phyloP scores from a whole-genome alignment of 2,113 vertebrate genomes.

The Rhadina sibilatrix region DNA sequence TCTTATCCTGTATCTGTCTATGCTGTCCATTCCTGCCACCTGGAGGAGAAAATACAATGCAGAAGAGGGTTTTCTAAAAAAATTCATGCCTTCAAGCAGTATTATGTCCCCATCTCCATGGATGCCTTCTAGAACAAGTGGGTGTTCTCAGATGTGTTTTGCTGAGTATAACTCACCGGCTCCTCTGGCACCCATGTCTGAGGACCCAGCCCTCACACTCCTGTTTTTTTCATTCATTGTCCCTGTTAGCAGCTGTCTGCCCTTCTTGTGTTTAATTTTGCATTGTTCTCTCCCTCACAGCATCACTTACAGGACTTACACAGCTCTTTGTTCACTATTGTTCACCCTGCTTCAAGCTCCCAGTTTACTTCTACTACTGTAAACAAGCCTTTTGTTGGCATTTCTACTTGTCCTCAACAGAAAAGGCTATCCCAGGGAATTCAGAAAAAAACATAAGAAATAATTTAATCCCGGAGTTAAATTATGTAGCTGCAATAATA shows the following conservation, averaged over 20 bases:
- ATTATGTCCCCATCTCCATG: neutral
- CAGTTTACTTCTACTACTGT: neutral
- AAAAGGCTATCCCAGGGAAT: neutral
- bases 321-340: neutral
- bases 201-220: rapidly evolving
- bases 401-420: neutral
- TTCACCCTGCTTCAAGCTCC: neutral
- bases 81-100: neutral
- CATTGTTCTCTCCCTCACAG: neutral
- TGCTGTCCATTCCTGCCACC: neutral
- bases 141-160: neutral
- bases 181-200: neutral
- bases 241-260: neutral
- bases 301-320: neutral
- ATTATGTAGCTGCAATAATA: neutral
- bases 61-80: rapidly evolving
- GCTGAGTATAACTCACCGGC: neutral
- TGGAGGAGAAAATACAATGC: neutral
- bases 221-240: neutral
- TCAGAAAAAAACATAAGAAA: neutral
- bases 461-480: neutral
- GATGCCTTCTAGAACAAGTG: neutral
- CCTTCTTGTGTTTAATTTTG: neutral
- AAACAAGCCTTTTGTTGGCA: neutral
- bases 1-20: neutral